A percentile compares a stretch with the other conserved stretches of the same genome.
These are phyloP conservation scores for Caloenas nicobarica DNA, from an alignment of 2,113 vertebrate species.

Conservation along the genomic window DNA sequence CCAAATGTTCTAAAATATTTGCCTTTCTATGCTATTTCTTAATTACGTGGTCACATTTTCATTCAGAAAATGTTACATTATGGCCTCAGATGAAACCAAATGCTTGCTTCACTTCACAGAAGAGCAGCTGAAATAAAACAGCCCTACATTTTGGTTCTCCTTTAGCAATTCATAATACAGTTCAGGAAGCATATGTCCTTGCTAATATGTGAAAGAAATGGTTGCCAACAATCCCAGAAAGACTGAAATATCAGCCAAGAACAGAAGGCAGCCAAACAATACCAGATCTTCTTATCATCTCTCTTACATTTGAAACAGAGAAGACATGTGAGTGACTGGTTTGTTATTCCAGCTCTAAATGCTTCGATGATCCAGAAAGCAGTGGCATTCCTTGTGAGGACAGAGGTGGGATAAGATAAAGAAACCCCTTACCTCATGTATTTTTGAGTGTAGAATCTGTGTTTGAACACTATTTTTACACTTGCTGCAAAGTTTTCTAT, in stretches of 20 bases:
- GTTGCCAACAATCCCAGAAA: neutral
- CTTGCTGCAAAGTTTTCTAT: neutral
- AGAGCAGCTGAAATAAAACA: neutral
- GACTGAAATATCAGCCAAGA: neutral
- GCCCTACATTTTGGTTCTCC: neutral
- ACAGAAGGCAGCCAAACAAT: neutral
- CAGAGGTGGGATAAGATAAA: neutral
- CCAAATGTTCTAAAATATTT: neutral
- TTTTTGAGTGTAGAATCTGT: neutral
- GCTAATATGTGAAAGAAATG: neutral
- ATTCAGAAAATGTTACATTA: neutral
- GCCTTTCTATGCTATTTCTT: neutral
- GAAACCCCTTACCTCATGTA: neutral
- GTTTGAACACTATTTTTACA: neutral
- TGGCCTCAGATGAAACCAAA: neutral
- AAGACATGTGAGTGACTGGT: neutral
- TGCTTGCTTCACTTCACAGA: neutral
- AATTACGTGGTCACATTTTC: neutral
- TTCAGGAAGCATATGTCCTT: neutral
- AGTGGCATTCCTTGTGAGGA: neutral
- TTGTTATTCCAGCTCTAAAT: neutral
- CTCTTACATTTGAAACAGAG: neutral
- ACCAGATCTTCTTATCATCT: neutral
- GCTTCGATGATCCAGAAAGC: neutral
- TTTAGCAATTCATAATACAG: neutral